phyloP scores from a whole-genome alignment of 2,888 invertebrate species.

The Platycheirus rosarum region DNA sequence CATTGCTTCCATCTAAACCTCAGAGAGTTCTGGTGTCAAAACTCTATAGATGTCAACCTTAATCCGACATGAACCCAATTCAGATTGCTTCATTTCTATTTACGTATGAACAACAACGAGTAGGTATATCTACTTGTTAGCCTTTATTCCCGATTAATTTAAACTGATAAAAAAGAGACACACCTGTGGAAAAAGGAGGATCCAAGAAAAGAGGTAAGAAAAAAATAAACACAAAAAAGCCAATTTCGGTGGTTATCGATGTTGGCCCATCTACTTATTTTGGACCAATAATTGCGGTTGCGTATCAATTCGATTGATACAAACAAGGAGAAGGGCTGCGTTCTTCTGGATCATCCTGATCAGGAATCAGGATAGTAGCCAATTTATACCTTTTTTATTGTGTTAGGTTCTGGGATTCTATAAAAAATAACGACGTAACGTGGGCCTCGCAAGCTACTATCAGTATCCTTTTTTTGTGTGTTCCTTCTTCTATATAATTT shows the following conservation, averaged over 20 bases:
- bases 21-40: conserved; percentile 55
- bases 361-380: conserved; percentile 54
- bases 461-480: conserved; percentile 35
- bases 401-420: conserved; percentile 59
- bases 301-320: conserved; percentile 66
- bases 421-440: conserved; percentile 62
- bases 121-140: conserved; percentile 22
- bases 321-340: conserved; percentile 11
- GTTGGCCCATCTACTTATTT: conserved; percentile 65
- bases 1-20: conserved; percentile 25
- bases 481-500: conserved; percentile 32
- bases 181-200: conserved; percentile 44
- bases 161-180: conserved; percentile 49
- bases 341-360: conserved; percentile 12
- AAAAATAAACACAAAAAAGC: conserved; percentile 48
- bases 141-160: conserved; percentile 54
- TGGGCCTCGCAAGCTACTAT: conserved; percentile 11
- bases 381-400: conserved; percentile 71
- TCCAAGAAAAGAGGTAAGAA: conserved; percentile 58
- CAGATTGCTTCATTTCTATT: conserved; percentile 55
- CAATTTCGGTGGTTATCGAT: conserved; percentile 68
- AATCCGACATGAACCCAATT: conserved; percentile 68
- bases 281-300: conserved; percentile 73
- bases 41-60: conserved; percentile 62
- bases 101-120: background rate